Base-by-base conservation (phyloP, 2,888 invertebrate species). In the Cyclophora punctaria region DNA sequence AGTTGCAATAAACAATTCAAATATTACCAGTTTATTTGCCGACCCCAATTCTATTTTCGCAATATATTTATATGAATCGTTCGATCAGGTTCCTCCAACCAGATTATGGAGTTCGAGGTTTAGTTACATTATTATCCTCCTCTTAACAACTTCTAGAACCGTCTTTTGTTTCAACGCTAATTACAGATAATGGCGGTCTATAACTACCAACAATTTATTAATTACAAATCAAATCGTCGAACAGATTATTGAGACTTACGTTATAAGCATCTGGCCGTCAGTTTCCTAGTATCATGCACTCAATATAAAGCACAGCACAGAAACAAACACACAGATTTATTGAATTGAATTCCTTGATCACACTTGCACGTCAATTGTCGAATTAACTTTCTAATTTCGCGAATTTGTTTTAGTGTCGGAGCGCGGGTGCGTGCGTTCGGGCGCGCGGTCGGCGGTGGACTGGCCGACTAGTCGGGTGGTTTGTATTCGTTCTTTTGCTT, bases 251-350 rank as follows among this genome's bases (percentile, higher is more conserved):
- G 52, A 59, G 4, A 83, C 86, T 85, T 69, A 87, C 87, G 84
- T 83, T 84, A 86, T 85, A 73, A 86, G 83, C 87, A 87, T 87
- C 69, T 79, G 46, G 67, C 54, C 56, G 68, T 66, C 74, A 78
- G 74, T 75, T 81, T 80, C 79, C 78, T 73, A 71, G 69, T 75
- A 62, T 69, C 78, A 83, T 80, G 67, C 76, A 83, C 81, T 71
- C 77, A 76, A 79, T 72, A 69, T 62, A 61, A 63, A 71, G 75
- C 80, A 80, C 68, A 68, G 71, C 81, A 78, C 81, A 75, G 70
- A 66, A 72, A 73, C 71, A 74, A 71, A 66, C 20, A 65, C 75
- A 72, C 67, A 59, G 55, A 59, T 59, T 46, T 58, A 59, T 55
- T 55, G 48, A 20, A 60, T 52, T 61, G 49, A 48, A 53, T 57